Conservation (phyloP, 2,888 invertebrate species). For the Spicauda simplicius region DNA sequence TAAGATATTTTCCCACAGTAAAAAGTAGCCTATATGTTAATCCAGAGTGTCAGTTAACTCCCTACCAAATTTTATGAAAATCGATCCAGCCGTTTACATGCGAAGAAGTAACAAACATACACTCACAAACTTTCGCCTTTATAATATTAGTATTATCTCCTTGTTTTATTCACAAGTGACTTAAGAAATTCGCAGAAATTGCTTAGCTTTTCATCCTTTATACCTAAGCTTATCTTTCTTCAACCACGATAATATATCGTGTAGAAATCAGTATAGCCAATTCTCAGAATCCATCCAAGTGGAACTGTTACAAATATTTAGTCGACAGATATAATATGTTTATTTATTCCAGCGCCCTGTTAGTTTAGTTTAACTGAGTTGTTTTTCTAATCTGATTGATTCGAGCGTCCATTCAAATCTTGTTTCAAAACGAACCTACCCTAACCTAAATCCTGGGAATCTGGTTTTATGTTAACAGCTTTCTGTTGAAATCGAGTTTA, state of each 20-base stretch:
- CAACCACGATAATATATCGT: not conserved
- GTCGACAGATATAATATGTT: slow-evolving; percentile 12
- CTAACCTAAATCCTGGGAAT: slow-evolving; percentile 27
- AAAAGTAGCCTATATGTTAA: too few relatives aligned
- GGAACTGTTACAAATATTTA: not conserved
- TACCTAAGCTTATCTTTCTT: too few relatives aligned
- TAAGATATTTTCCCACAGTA: too few relatives aligned
- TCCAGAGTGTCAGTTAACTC: too few relatives aligned
- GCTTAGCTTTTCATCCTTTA: too few relatives aligned
- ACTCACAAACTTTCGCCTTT: too few relatives aligned
- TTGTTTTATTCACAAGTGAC: too few relatives aligned
- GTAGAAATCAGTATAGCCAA: not conserved
- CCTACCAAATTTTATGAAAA: too few relatives aligned
- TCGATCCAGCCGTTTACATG: too few relatives aligned
- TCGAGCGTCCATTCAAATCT: slow-evolving; percentile 11
- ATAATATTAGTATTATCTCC: too few relatives aligned
- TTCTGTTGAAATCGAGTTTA: slow-evolving; percentile 26
- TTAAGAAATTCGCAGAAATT: too few relatives aligned
- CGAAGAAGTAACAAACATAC: too few relatives aligned
- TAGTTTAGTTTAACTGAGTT: slow-evolving; percentile 15
- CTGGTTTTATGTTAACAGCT: slow-evolving; percentile 29
- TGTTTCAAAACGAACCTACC: slow-evolving; percentile 24
- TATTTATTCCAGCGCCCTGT: slow-evolving; percentile 12
- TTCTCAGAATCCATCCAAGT: slow-evolving; percentile 12
- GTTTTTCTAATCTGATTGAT: slow-evolving; percentile 25